Evolutionary conservation across 1,140 invertebrate species (phyloP).

Genomic region (Drosophila sulfurigaster): DNA sequence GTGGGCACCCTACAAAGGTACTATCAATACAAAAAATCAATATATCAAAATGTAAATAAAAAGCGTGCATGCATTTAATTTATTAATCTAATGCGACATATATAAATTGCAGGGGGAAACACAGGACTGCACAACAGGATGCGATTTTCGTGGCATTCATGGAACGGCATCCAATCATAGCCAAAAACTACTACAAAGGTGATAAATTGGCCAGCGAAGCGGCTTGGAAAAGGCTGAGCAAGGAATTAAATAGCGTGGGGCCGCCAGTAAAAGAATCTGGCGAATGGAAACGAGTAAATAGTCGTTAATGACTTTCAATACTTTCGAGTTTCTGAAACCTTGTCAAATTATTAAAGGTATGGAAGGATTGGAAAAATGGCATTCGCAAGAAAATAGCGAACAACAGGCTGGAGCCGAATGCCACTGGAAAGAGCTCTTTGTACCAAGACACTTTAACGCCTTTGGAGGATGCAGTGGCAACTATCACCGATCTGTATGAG

Average conservation of each 20-base stretch:
- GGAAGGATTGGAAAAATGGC: slow-evolving; percentile 75
- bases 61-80: background rate
- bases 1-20: background rate
- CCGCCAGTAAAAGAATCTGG: slow-evolving; percentile 60
- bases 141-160: slow-evolving; percentile 72
- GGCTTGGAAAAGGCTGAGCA: slow-evolving; percentile 65
- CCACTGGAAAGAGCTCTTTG: slow-evolving; percentile 54
- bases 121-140: slow-evolving; percentile 74
- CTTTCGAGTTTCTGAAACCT: background rate
- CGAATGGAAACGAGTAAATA: slow-evolving; percentile 63
- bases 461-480: slow-evolving; percentile 65
- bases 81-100: background rate
- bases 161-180: slow-evolving; percentile 68
- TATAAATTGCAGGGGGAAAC: slow-evolving; percentile 57
- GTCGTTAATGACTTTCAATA: background rate
- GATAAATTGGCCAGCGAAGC: slow-evolving; percentile 69
- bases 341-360: slow-evolving; percentile 39
- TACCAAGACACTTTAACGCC: slow-evolving; percentile 70
- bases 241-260: slow-evolving; percentile 66
- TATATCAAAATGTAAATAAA: slow-evolving; percentile 36
- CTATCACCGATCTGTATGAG: slow-evolving; percentile 64
- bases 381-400: slow-evolving; percentile 67
- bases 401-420: slow-evolving; percentile 62
- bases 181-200: slow-evolving; percentile 68
- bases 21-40: slow-evolving; percentile 27